Evolutionary conservation across 1,140 invertebrate species (phyloP).

Genomic region (Orchestia grillus): DNA sequence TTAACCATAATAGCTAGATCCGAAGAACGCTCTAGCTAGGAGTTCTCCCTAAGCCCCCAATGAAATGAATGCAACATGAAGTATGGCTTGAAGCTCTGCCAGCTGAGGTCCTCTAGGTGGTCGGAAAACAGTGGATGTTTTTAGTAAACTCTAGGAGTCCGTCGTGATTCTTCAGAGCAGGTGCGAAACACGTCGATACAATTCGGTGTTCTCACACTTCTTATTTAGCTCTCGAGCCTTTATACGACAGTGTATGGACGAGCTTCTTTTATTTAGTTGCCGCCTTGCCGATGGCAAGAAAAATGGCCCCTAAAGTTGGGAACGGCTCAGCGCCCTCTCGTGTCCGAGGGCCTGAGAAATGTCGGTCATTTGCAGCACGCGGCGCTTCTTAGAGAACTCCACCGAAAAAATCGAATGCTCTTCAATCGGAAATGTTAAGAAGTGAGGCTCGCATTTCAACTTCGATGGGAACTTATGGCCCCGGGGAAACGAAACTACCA

Average conservation of each 20-base stretch:
- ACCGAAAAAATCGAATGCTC: conserved; percentile 34
- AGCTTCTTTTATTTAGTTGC: conserved; percentile 52
- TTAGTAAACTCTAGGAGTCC: background rate
- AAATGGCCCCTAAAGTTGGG: conserved; percentile 40
- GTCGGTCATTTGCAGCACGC: conserved; percentile 46
- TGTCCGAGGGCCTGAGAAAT: conserved; percentile 45
- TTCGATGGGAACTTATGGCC: background rate
- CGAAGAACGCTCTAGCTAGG: background rate
- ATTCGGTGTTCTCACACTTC: conserved; percentile 25
- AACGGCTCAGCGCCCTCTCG: conserved; percentile 35
- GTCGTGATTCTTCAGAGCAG: conserved; percentile 9
- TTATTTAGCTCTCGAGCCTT: conserved; percentile 41
- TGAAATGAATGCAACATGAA: background rate
- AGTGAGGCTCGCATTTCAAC: conserved; percentile 9
- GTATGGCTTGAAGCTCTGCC: background rate
- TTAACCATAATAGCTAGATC: background rate
- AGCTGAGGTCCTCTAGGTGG: background rate
- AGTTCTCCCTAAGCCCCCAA: background rate
- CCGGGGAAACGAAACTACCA: background rate
- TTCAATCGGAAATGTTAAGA: conserved; percentile 39
- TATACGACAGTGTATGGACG: conserved; percentile 44
- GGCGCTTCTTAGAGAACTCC: conserved; percentile 31
- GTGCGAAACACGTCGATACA: conserved; percentile 23
- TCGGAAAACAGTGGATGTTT: background rate
- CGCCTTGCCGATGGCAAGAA: conserved; percentile 49